A percentile compares a stretch with the other conserved stretches of the same genome.
Conservation (phyloP, 2,797 vertebrate species). For the Lepus oiostolus region DNA sequence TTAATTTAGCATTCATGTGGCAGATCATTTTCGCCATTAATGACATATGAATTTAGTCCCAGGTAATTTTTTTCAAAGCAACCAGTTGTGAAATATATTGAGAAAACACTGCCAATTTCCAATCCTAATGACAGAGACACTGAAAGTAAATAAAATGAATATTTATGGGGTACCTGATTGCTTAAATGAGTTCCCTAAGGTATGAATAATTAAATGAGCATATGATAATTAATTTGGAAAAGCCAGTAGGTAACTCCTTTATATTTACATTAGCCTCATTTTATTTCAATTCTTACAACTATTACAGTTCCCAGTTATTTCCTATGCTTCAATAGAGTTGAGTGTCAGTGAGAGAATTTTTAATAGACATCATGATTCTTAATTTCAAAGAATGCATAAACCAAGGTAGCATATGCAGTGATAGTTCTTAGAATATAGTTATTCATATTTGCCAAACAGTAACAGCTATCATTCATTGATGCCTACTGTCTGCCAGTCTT, state of each 20-base stretch:
- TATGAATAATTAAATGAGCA: conserved; percentile 82
- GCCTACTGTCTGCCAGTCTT: not conserved
- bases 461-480: not conserved
- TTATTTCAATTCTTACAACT: conserved; percentile 80
- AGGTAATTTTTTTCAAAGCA: conserved; percentile 88
- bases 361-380: conserved; percentile 74
- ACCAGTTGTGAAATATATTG: conserved; percentile 85
- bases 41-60: conserved; percentile 81
- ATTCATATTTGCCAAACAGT: not conserved
- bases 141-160: conserved; percentile 83
- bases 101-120: conserved; percentile 83
- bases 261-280: conserved; percentile 77
- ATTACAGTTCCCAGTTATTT: conserved; percentile 74
- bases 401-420: conserved; percentile 35
- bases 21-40: conserved; percentile 84
- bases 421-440: conserved; percentile 45
- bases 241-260: conserved; percentile 78
- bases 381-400: conserved; percentile 68
- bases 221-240: conserved; percentile 80
- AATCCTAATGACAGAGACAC: conserved; percentile 77
- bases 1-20: conserved; percentile 82
- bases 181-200: conserved; percentile 81
- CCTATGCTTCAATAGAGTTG: conserved; percentile 80
- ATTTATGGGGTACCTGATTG: conserved; percentile 82
- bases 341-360: conserved; percentile 75